Conservation (phyloP, 2,113 vertebrate species). For the Bufo gargarizans region DNA sequence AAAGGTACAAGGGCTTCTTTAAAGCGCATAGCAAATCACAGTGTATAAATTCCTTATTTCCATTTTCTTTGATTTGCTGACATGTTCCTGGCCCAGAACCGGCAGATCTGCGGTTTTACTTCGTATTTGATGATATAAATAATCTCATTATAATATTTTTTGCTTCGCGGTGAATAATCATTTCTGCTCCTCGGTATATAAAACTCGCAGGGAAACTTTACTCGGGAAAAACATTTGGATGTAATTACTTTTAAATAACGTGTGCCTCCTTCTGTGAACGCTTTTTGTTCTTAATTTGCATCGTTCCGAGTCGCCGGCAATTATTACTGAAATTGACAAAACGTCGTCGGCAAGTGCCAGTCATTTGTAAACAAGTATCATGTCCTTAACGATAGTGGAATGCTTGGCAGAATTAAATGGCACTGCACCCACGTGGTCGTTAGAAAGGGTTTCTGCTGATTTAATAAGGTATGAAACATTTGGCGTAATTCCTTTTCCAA, state of each 20-base stretch:
- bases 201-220: neutral
- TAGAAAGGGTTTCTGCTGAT: neutral
- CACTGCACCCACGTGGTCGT: neutral
- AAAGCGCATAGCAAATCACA: neutral
- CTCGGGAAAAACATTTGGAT: neutral
- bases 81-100: neutral
- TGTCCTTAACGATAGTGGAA: neutral
- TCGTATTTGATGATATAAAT: slow-evolving; percentile 2
- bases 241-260: slow-evolving; percentile 24
- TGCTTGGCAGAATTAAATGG: neutral
- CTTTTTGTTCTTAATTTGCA: slow-evolving; percentile 25
- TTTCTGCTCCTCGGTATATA: neutral
- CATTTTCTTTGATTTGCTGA: slow-evolving; percentile 9
- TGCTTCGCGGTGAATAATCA: slow-evolving; percentile 15
- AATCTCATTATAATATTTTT: slow-evolving; percentile 19
- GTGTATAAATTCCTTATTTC: neutral
- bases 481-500: neutral
- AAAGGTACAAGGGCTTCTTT: neutral
- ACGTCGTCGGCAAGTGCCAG: neutral
- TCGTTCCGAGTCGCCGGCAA: neutral
- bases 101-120: neutral
- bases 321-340: slow-evolving; percentile 28
- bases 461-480: neutral
- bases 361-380: neutral
- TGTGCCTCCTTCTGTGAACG: slow-evolving; percentile 4